phyloP scores from a whole-genome alignment of 2,113 vertebrate genomes.

The Phaethon lepturus region DNA sequence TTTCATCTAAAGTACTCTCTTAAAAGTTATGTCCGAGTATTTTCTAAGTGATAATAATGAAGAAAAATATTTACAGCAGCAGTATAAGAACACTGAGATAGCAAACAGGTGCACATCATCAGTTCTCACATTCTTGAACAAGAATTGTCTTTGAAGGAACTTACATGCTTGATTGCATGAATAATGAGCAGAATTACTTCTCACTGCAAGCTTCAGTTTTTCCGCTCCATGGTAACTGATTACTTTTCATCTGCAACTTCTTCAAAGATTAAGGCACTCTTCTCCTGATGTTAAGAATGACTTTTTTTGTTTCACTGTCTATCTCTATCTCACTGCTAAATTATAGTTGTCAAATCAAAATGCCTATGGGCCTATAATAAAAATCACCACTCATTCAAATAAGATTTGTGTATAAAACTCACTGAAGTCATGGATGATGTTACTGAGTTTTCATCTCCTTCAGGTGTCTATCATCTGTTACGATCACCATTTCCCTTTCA shows the following conservation, averaged over 20 bases:
- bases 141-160: background rate
- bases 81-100: background rate
- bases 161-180: background rate
- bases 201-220: background rate
- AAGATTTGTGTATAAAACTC: background rate
- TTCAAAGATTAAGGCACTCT: background rate
- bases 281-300: background rate
- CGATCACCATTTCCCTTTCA: background rate
- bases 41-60: background rate
- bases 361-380: background rate
- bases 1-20: background rate
- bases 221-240: background rate
- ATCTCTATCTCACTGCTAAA: background rate
- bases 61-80: background rate
- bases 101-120: background rate
- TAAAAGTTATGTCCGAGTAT: background rate
- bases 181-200: background rate
- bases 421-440: background rate
- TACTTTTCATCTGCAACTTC: background rate
- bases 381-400: background rate
- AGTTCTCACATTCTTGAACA: background rate
- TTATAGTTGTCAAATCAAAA: background rate
- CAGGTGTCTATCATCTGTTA: background rate
- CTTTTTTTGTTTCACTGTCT: background rate
- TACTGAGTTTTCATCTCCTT: background rate